Evolutionary conservation across 2,797 vertebrate species (phyloP), one percentile per base, ranked within the genome.

Genomic region (Brachyrhaphis roseni): DNA sequence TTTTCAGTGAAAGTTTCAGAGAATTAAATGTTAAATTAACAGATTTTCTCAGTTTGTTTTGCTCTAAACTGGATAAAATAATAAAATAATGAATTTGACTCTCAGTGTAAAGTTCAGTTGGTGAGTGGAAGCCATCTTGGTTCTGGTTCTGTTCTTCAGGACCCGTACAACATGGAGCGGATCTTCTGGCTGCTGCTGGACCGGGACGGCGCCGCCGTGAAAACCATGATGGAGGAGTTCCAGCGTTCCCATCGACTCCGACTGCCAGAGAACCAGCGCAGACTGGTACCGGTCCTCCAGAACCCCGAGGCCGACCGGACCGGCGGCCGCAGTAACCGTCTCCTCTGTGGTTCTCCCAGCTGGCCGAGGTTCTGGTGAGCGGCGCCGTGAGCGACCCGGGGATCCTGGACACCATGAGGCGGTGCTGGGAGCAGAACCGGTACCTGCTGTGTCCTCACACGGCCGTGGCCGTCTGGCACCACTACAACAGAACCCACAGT

Each of bases 131-230:
- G 18, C 64, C 34, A 41, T 68, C 36, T 26, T 18, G 28, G 10
- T 78, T 3, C 15, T 51, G 13, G 68, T 66, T 73, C 18, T 53
- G 76, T 16, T 34, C 59, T 77, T 31, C 72, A 99, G 98, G 97
- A 98, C 53, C 97, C 98, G 0, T 99, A 98, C 92, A 99, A 99
- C 77, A 90, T 98, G 96, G 98, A 99, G 94, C 96, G 98, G 77
- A 91, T 99, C 78, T 96, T 98, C 87, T 99, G 98, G 98, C 85
- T 99, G 78, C 89, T 98, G 31, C 95, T 96, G 0, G 96, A 90
- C 15, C 93, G 81, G 39, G 90, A 98, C 15, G 89, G 95, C 4
- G 1, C 0, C 34, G 73, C 90, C 77, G 95, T 95, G 10, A 97
- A 95, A 88, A 80, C 1, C 0, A 92, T 99, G 88, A 98, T 99